phyloP scores from a whole-genome alignment of 2,888 invertebrate species.

The Eupithecia dodoneata region DNA sequence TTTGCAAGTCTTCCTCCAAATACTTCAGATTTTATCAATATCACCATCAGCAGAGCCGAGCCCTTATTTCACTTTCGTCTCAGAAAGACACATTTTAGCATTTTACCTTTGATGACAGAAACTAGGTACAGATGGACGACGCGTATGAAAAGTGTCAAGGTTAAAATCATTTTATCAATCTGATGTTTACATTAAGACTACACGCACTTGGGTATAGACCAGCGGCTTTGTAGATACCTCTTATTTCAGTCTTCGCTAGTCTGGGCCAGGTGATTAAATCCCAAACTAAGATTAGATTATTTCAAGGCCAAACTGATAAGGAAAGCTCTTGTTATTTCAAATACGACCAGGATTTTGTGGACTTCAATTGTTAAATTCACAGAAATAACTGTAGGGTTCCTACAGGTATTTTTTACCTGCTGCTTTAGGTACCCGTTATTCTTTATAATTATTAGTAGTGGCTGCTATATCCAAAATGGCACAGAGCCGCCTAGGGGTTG shows the following conservation, averaged over 20 bases:
- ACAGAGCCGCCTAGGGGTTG: not conserved
- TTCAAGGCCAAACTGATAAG: not conserved
- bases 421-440: not conserved
- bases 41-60: not conserved
- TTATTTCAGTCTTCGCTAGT: not conserved
- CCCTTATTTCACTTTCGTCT: not conserved
- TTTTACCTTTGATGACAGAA: no score
- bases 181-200: not conserved
- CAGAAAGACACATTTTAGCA: no score
- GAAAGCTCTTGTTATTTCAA: not conserved
- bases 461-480: not conserved
- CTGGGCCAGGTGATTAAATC: not conserved
- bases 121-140: no score
- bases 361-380: not conserved
- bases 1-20: not conserved
- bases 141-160: no score
- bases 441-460: not conserved
- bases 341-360: not conserved
- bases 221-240: not conserved
- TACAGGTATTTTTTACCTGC: constrained; percentile 9
- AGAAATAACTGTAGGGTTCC: not conserved
- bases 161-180: no score
- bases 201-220: not conserved
- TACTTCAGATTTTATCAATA: not conserved
- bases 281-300: not conserved